phyloP scores from a whole-genome alignment of 2,797 vertebrate species.

The Falco columbarius region DNA sequence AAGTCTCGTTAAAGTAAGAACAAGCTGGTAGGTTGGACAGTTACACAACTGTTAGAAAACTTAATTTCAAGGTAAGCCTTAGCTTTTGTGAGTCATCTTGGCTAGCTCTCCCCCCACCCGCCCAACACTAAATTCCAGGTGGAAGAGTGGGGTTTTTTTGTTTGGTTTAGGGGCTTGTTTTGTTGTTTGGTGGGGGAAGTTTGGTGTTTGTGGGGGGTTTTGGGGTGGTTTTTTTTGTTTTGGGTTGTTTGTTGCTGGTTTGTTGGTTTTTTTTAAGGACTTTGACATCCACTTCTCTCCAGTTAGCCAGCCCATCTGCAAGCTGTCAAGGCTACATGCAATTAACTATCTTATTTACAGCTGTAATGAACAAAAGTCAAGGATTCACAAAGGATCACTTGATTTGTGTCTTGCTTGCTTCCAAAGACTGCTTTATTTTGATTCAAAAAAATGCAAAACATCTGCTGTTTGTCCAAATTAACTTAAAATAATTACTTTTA shows the following conservation, averaged over 20 bases:
- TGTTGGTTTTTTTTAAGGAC: not conserved
- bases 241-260: not conserved
- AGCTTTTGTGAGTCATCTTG: slow-evolving; percentile 49
- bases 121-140: slow-evolving; percentile 63
- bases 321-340: slow-evolving; percentile 80
- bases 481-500: slow-evolving; percentile 88
- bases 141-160: slow-evolving; percentile 1
- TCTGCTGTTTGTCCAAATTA: slow-evolving; percentile 87
- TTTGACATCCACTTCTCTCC: slow-evolving; percentile 75
- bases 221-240: not conserved
- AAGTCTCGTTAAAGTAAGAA: not conserved
- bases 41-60: not conserved
- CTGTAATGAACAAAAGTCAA: slow-evolving; percentile 85
- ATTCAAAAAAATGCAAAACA: slow-evolving; percentile 82
- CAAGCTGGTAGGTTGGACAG: not conserved
- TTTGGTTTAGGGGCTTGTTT: not conserved
- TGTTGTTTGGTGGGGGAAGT: not conserved
- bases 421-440: slow-evolving; percentile 80
- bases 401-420: slow-evolving; percentile 76
- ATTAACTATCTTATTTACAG: slow-evolving; percentile 85
- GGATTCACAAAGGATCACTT: slow-evolving; percentile 80
- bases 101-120: not conserved
- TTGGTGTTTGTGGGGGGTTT: not conserved
- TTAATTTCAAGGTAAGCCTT: not conserved
- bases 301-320: slow-evolving; percentile 84